Base-by-base conservation (phyloP, 1,140 invertebrate genomes). In the Polypedilum pembai region DNA sequence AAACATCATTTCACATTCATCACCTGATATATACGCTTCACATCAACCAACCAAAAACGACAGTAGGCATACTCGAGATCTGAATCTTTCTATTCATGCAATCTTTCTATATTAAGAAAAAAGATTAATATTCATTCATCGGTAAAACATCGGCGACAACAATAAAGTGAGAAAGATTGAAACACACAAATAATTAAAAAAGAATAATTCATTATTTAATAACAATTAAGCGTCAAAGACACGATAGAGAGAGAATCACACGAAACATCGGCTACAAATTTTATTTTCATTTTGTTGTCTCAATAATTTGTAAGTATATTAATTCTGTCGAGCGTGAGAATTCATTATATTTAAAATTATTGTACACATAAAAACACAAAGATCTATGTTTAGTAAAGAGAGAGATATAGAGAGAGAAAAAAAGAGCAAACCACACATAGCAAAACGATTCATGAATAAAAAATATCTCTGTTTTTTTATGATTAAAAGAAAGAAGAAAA, bases 261-360 rank as follows among this genome's bases (percentile, higher is more conserved):
- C 17, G 17, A n/a, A 18, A 69, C 17, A 69, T 69, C n/a, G 15
- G 15, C 12, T 12, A 56, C 45, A 56, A 65, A 66, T 69, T 69
- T 69, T 69, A 69, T 69, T 69, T 69, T 69, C 65, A 69, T 69
- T 69, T 69, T 69, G 45, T 69, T 69, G 65, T 69, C 17, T 69
- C n/a, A 69, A 20, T 69, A 69, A 69, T 69, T 69, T 69, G 65
- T 69, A 69, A 69, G 65, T 69, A 69, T 56, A 56, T 56, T n/a
- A 56, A 56, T 56, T 56, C 12, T n/a, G 45, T 45, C 45, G 5
- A 33, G 24, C 15, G 45, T 12, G 45, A 56, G 45, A n/a, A 56
- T 56, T n/a, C 45, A 56, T 15, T 56, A 12, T 56, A 33, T 33
- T 33, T 33, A 5, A 33, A 33, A 1, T 33, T 56, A 56, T 56